These are phyloP conservation scores for Linnaemya vulpina DNA, from an alignment of 2,888 invertebrate genomes.

Conservation along the genomic window DNA sequence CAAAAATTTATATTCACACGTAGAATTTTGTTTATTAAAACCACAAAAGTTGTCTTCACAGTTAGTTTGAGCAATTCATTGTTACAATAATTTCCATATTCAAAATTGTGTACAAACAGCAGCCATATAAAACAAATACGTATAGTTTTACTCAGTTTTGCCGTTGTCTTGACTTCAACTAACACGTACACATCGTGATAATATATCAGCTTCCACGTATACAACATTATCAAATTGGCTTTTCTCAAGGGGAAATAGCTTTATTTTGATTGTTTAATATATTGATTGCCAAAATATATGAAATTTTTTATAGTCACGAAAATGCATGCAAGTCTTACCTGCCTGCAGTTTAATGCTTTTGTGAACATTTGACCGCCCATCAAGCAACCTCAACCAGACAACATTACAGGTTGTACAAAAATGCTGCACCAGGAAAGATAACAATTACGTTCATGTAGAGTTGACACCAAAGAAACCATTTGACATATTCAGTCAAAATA, in stretches of 20 bases:
- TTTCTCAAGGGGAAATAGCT: slow-evolving; percentile 31
- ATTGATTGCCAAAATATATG: slow-evolving; percentile 38
- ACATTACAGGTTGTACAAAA: slow-evolving; percentile 30
- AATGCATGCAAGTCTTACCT: slow-evolving; percentile 5
- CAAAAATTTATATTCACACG: too few species aligned
- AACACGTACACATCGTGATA: too few species aligned
- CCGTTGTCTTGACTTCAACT: neutral
- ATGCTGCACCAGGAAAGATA: slow-evolving; percentile 33
- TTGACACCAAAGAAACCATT: slow-evolving; percentile 45
- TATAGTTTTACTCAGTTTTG: too few species aligned
- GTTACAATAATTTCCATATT: too few species aligned
- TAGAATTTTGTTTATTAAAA: too few species aligned
- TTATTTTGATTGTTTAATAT: slow-evolving; percentile 30
- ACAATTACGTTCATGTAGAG: slow-evolving; percentile 58
- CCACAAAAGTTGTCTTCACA: too few species aligned
- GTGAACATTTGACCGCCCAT: neutral
- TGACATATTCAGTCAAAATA: neutral
- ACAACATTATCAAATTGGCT: slow-evolving; percentile 9
- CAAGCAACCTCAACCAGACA: slow-evolving; percentile 47
- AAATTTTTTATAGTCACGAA: slow-evolving; percentile 2
- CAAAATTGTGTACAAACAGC: too few species aligned
- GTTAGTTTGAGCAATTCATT: too few species aligned
- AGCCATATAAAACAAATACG: too few species aligned
- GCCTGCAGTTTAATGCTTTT: neutral
- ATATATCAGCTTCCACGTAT: neutral